A percentile compares a stretch with the other conserved stretches of the same genome.
These are phyloP conservation scores for Drosophila mayri DNA, from an alignment of 1,140 invertebrate genomes.

Conservation along the genomic window DNA sequence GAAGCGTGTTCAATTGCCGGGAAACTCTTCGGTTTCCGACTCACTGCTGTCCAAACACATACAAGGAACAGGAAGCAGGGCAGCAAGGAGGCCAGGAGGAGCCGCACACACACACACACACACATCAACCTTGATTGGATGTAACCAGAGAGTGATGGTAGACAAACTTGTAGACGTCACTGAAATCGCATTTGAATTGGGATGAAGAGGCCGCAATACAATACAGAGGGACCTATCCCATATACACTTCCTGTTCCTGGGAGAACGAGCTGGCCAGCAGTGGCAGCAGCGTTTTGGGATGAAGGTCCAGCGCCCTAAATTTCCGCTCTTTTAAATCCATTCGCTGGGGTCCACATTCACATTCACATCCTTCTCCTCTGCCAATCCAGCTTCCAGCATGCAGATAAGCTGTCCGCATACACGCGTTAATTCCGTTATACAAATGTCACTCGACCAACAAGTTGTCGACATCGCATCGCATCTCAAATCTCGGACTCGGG, in stretches of 20 bases:
- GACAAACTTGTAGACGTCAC: conserved; percentile 28
- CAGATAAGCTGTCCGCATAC: conserved; percentile 34
- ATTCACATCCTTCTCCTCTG: background rate
- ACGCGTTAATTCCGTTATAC: conserved; percentile 56
- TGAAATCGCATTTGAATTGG: conserved; percentile 30
- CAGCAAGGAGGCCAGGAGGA: background rate
- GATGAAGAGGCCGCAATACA: conserved; percentile 15
- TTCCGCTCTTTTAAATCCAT: conserved; percentile 50
- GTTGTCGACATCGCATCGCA: conserved; percentile 16
- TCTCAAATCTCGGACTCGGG: conserved; percentile 6
- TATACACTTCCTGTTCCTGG: conserved; percentile 42
- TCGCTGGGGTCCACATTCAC: background rate
- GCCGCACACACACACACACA: conserved; percentile 55
- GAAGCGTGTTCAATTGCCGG: conserved; percentile 65
- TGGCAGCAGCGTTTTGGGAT: conserved; percentile 1
- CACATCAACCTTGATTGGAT: conserved; percentile 51
- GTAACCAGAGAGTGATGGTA: conserved; percentile 42
- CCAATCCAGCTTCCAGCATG: conserved; percentile 18
- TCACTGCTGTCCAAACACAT: conserved; percentile 60
- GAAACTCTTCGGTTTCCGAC: conserved; percentile 64
- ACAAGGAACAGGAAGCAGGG: background rate
- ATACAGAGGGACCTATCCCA: conserved; percentile 10
- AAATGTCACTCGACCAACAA: conserved; percentile 48
- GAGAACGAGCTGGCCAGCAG: background rate
- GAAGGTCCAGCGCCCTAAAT: conserved; percentile 42